Evolutionary conservation across 92 coral and sea anemone species (phyloP), one percentile per base, ranked within the genome.

Genomic region (Epizoanthus stellaris): DNA sequence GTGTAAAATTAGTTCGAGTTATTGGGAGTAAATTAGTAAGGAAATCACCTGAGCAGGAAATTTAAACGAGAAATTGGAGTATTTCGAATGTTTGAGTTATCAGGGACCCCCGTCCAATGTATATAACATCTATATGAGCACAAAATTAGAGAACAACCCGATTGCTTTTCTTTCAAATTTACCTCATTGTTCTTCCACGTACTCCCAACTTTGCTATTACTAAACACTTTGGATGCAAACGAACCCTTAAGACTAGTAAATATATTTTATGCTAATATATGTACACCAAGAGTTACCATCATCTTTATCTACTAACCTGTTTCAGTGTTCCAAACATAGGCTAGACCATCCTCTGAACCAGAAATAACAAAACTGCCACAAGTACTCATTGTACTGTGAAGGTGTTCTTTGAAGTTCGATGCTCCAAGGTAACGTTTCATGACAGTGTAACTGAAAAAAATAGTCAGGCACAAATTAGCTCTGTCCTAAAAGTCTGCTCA

Each of bases 271-370:
- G 1, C 36, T 30, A 30, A 30, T 30, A 30, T 30, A 81, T 45
- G 66, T 25, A n/a, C 60, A 43, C 52, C 42, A 30, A n/a, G 19
- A 9, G 36, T 6, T 57, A 20, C 23, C 20, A 7, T 6, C 15
- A 4, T 70, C 64, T 15, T 8, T 16, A 65, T 54, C 8, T 21
- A 14, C 42, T 70, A n/a, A 70, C 88, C 83, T 87, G 89, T 92
- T 80, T 96, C 98, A 3, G 96, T 95, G 82, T 96, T 95, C 98
- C 98, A 96, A 6, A 93, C 99, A 40, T 94, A 94, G 5, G 95
- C 99, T 23, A 88, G 75, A 9, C 99, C 99, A 88, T 96, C 99
- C 76, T 96, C 99, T 0, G 99, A 96, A 30, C 99, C 99, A n/a
- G 97, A 92, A 83, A 96, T 87, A 17, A 96, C 99, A 79, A 94